Evolutionary conservation across 2,797 vertebrate genomes (phyloP), one percentile per base, ranked within the genome.

Genomic region (Dendrocincla fuliginosa): DNA sequence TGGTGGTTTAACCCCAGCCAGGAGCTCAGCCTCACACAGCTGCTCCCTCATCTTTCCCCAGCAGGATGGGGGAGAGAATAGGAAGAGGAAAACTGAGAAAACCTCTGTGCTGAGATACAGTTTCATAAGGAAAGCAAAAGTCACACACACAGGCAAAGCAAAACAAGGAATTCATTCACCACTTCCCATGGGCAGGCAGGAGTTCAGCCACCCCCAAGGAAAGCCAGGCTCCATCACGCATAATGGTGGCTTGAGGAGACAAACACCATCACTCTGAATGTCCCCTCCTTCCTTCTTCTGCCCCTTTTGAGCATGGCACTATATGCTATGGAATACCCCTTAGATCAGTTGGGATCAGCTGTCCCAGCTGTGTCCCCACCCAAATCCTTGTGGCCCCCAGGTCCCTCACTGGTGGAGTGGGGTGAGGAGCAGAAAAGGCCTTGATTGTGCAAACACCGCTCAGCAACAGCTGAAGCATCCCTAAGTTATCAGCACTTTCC

Each of bases 291-390:
- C 55, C 55, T 68, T 14, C 23, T 49, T 37, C 14, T 39, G 7
- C 11, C n/a, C 4, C 41, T 25, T 37, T 30, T 28, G 69, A 44
- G 42, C 20, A 23, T 1, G 4, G 2, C 19, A 20, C 44, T 18
- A 1, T 4, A 0, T 0, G 7, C 4, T 50, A 5, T 47, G 39
- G 52, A 28, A 30, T n/a, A n/a, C 4, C 39, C 27, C 11, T 59
- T 13, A 2, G 6, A 16, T 25, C 44, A 22, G 4, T 0, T 37
- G 23, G 19, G 39, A 16, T 30, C 46, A 42, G 19, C 44, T 69
- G 32, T 23, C 11, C 41, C 55, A 42, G 10, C 56, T 39, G 22
- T 57, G 27, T 12, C 50, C 69, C 19, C 19, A 60, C 65, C 49
- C 71, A 83, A 5, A 42, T 28, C 47, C 41, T 28, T 55, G 35